Percentiles rank a stretch among this genome's conserved stretches.
These are phyloP conservation scores for Porites divaricata DNA, from an alignment of 92 coral and sea anemone species.

Conservation along the genomic window DNA sequence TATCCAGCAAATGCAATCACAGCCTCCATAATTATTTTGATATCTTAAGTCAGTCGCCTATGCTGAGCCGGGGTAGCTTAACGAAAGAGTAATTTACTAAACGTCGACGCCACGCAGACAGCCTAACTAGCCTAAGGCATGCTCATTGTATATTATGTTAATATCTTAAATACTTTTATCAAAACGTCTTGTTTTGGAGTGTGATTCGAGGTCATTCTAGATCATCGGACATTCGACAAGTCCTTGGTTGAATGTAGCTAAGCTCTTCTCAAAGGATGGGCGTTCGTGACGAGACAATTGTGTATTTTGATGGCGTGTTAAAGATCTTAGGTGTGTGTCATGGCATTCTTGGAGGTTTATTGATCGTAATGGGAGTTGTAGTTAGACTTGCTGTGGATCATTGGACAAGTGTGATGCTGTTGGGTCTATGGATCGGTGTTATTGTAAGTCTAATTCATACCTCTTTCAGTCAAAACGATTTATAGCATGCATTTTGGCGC, in stretches of 20 bases:
- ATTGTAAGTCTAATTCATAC: slow-evolving; percentile 43
- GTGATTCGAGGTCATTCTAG: background rate
- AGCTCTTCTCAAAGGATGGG: slow-evolving; percentile 7
- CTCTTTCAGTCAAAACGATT: too few species aligned
- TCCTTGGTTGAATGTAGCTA: too few species aligned
- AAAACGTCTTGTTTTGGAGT: too few species aligned
- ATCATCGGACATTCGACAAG: background rate
- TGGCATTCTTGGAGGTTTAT: slow-evolving; percentile 58
- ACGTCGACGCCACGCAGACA: too few species aligned
- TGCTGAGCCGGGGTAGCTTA: background rate
- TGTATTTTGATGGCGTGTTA: slow-evolving; percentile 36
- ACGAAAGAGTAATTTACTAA: background rate
- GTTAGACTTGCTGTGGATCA: slow-evolving; percentile 65
- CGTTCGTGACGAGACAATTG: slow-evolving; percentile 26
- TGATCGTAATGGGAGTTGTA: slow-evolving; percentile 55
- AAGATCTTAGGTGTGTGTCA: slow-evolving; percentile 58
- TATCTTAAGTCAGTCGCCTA: background rate
- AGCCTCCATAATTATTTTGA: too few species aligned
- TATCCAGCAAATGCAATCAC: too few species aligned
- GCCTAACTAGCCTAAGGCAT: background rate
- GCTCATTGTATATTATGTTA: background rate
- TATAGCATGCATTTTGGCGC: too few species aligned
- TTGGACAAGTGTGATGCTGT: slow-evolving; percentile 65
- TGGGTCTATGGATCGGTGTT: slow-evolving; percentile 65
- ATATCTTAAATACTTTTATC: background rate